These are phyloP conservation scores for Numenius phaeopus DNA, from an alignment of 2,797 vertebrate genomes.

Conservation along the genomic window DNA sequence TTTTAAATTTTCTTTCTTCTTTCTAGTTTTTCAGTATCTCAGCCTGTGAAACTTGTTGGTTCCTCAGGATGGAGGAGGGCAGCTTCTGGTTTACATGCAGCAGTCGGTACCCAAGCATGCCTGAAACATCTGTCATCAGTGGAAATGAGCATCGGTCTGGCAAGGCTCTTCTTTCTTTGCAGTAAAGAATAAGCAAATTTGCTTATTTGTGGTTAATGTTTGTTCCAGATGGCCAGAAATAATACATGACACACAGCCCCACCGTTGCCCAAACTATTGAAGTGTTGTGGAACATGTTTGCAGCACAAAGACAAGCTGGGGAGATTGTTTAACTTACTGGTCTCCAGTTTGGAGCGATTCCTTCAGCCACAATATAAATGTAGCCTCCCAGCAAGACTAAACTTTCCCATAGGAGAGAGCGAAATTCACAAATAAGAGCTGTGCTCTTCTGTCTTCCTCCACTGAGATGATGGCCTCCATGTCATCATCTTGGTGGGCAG, in stretches of 20 bases:
- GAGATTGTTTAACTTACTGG: conserved; percentile 67
- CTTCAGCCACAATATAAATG: conserved; percentile 66
- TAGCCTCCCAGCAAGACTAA: conserved; percentile 47
- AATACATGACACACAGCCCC: conserved; percentile 41
- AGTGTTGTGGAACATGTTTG: conserved; percentile 45
- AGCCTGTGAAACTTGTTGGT: background rate
- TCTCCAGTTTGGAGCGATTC: conserved; percentile 53
- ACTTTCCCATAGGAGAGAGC: conserved; percentile 34
- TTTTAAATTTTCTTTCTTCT: too few relatives aligned
- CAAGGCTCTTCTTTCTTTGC: conserved; percentile 29
- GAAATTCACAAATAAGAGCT: background rate
- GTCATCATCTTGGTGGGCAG: background rate
- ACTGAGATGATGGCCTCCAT: background rate
- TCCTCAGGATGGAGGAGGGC: background rate
- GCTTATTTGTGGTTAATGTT: conserved; percentile 65
- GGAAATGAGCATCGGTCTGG: conserved; percentile 1
- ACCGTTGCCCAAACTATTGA: conserved; percentile 27
- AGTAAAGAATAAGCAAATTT: conserved; percentile 48
- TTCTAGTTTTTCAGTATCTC: background rate
- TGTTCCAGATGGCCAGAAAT: conserved; percentile 70
- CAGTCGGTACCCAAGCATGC: background rate
- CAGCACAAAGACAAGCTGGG: conserved; percentile 48
- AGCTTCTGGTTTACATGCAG: background rate
- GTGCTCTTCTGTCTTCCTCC: background rate
- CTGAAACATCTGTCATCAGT: background rate